Evolutionary conservation across 2,888 invertebrate species (phyloP).

Genomic region (Beris morrisii): DNA sequence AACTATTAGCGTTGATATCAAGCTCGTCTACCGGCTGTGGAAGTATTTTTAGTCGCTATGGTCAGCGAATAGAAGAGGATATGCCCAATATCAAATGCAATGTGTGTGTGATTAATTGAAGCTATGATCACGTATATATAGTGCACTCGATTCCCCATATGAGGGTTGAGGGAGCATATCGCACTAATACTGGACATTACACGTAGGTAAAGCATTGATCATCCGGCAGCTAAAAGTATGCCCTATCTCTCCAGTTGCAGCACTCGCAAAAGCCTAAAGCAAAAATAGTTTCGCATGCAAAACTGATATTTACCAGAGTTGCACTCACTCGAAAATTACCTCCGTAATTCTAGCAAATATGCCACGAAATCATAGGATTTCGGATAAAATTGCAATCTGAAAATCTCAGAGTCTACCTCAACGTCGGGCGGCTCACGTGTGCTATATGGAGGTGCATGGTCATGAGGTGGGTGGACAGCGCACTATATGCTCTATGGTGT

Average conservation of each 20-base stretch:
- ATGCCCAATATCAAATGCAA: slow-evolving; percentile 35
- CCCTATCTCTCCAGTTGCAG: background rate
- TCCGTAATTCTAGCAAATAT: slow-evolving; percentile 28
- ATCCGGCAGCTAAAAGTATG: no score
- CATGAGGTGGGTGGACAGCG: background rate
- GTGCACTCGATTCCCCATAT: no score
- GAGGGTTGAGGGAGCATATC: no score
- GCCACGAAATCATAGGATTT: slow-evolving; percentile 28
- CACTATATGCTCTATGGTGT: background rate
- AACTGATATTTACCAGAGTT: slow-evolving; percentile 25
- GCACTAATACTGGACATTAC: no score
- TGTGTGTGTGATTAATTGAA: slow-evolving; percentile 34
- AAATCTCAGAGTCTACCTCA: slow-evolving; percentile 10
- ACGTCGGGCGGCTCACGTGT: background rate
- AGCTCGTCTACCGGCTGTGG: background rate
- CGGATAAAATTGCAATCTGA: slow-evolving; percentile 22
- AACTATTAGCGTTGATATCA: slow-evolving; percentile 31
- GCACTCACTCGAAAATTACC: slow-evolving; percentile 23
- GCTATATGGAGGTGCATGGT: slow-evolving; percentile 1
- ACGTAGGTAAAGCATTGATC: no score
- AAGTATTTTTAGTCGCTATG: slow-evolving; percentile 7
- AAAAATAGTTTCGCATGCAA: slow-evolving; percentile 14
- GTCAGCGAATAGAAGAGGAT: slow-evolving; percentile 30
- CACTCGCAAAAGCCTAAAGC: background rate
- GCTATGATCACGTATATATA: slow-evolving; percentile 4